A percentile compares a stretch with the other conserved stretches of the same genome.
These are phyloP conservation scores for Dasyprocta punctata DNA, from an alignment of 2,113 vertebrate species.

Conservation along the genomic window DNA sequence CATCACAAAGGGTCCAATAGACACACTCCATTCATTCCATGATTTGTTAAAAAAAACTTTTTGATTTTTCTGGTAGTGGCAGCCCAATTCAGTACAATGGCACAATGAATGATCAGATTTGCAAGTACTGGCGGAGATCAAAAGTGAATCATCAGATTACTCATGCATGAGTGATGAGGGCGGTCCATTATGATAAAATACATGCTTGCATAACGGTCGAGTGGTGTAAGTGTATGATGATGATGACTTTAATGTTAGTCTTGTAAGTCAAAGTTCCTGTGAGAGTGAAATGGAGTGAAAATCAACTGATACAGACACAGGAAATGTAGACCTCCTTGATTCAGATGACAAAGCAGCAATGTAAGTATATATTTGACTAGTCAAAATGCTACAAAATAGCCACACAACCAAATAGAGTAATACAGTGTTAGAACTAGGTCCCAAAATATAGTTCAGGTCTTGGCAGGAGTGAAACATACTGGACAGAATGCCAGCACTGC, in stretches of 20 bases:
- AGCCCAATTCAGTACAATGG: neutral
- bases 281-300: neutral
- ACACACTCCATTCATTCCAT: neutral
- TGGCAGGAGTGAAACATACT: too few species aligned
- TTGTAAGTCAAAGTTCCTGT: neutral
- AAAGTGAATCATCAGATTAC: neutral
- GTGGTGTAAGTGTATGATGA: neutral
- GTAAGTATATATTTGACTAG: too few species aligned
- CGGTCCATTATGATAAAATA: neutral
- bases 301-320: neutral
- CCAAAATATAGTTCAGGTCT: too few species aligned
- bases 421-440: too few species aligned
- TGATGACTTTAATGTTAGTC: neutral
- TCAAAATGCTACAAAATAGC: too few species aligned
- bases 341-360: too few species aligned
- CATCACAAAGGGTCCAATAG: neutral
- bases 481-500: too few species aligned
- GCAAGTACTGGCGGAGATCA: neutral
- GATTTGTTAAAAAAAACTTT: neutral
- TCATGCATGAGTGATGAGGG: neutral
- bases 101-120: neutral
- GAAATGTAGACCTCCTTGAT: neutral
- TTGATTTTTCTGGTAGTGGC: neutral
- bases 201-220: neutral
- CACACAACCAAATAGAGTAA: too few species aligned